A percentile compares a stretch with the other conserved stretches of the same genome.
phyloP scores from a whole-genome alignment of 2,113 vertebrate species.

The Zosterops lateralis region DNA sequence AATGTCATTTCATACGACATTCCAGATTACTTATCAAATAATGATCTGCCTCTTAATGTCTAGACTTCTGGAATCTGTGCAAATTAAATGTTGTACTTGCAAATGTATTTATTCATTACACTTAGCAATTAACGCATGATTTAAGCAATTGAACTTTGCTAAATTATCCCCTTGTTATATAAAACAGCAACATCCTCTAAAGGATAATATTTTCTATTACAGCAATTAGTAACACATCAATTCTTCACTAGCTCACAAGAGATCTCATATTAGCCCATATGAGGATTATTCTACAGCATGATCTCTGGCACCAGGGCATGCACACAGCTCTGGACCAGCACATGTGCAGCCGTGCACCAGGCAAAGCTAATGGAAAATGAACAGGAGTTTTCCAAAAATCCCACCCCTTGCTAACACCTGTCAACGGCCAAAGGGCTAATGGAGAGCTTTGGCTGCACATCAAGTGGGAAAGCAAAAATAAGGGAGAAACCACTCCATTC shows the following conservation, averaged over 20 bases:
- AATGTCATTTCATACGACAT: neutral
- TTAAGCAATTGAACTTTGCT: constrained; percentile 27
- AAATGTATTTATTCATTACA: constrained; percentile 29
- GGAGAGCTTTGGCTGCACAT: neutral
- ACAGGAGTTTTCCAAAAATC: neutral
- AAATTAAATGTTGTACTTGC: constrained; percentile 25
- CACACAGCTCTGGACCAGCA: neutral
- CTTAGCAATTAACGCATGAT: constrained; percentile 28
- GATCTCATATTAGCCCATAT: neutral
- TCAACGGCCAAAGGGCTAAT: neutral
- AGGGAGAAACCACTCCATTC: neutral
- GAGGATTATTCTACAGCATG: neutral
- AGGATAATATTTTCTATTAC: constrained; percentile 27
- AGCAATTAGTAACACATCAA: constrained; percentile 24
- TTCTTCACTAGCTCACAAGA: neutral
- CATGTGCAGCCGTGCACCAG: fast-evolving
- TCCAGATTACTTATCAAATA: constrained; percentile 37
- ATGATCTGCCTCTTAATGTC: neutral
- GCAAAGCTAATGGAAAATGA: neutral
- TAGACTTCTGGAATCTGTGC: neutral
- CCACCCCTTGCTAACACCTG: neutral
- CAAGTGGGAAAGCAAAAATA: neutral
- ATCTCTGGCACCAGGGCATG: neutral
- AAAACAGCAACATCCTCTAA: constrained; percentile 24
- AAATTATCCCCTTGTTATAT: constrained; percentile 46